phyloP scores from a whole-genome alignment of 2,888 invertebrate genomes.

The Chorisops tibialis region DNA sequence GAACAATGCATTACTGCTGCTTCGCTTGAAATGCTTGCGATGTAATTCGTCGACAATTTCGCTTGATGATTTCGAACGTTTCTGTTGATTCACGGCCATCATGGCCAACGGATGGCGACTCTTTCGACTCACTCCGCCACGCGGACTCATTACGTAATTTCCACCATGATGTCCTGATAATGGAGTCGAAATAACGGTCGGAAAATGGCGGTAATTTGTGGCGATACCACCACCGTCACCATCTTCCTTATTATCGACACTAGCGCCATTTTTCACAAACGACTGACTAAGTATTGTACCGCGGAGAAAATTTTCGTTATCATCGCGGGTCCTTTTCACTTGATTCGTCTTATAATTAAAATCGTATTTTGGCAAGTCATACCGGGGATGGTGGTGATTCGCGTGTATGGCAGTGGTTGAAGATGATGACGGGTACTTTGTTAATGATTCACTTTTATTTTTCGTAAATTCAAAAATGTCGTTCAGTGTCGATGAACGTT shows the following conservation, averaged over 20 bases:
- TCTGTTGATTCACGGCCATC: constrained; percentile 39
- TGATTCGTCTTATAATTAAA: constrained; percentile 22
- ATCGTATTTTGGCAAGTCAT: constrained; percentile 20
- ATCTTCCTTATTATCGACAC: not conserved
- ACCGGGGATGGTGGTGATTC: not conserved
- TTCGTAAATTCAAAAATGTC: constrained; percentile 46
- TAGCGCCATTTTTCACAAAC: constrained; percentile 45
- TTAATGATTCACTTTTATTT: constrained; percentile 17
- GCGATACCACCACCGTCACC: not conserved
- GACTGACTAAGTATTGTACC: constrained; percentile 51
- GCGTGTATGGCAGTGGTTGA: constrained; percentile 1
- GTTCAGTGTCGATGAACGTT: constrained; percentile 43
- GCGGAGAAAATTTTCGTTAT: constrained; percentile 46
- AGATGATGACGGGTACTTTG: constrained; percentile 29
- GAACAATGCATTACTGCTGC: constrained; percentile 22
- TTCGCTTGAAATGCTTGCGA: constrained; percentile 27
- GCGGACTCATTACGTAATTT: constrained; percentile 16
- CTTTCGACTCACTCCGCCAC: not conserved
- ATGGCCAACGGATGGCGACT: constrained; percentile 13
- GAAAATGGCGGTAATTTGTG: not conserved
- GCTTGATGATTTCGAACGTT: constrained; percentile 45
- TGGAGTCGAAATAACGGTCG: constrained; percentile 19
- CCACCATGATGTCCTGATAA: constrained; percentile 32
- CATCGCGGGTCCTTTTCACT: constrained; percentile 30
- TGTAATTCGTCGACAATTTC: constrained; percentile 45